These are phyloP conservation scores for Lottia scabra DNA, from an alignment of 2,888 invertebrate species.

Conservation along the genomic window DNA sequence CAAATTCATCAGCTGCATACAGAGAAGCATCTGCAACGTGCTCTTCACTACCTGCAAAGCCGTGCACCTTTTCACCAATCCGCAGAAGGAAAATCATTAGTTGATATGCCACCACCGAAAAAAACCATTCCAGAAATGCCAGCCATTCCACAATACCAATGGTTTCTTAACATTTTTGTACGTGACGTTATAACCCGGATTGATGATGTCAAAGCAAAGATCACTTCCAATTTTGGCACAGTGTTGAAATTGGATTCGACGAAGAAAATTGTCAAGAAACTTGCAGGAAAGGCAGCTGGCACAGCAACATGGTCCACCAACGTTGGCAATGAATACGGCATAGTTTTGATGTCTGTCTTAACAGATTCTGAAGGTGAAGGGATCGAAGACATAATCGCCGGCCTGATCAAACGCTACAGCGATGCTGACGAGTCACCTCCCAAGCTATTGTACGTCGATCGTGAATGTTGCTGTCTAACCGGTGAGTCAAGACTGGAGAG, in stretches of 20 bases:
- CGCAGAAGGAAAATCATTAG: conserved; percentile 6
- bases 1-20: conserved; percentile 38
- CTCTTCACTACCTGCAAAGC: conserved; percentile 26
- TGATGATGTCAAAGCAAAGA: conserved; percentile 37
- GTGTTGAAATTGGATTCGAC: conserved; percentile 49
- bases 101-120: conserved; percentile 27
- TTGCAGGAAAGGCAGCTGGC: neutral
- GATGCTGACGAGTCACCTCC: conserved; percentile 30
- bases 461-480: conserved; percentile 37
- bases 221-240: conserved; percentile 41
- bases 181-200: conserved; percentile 34
- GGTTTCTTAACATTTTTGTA: conserved; percentile 32
- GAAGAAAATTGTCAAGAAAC: conserved; percentile 29
- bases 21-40: conserved; percentile 26
- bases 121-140: conserved; percentile 12
- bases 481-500: conserved; percentile 5
- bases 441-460: conserved; percentile 36
- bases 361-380: conserved; percentile 38
- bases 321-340: conserved; percentile 16
- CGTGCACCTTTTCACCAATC: conserved; percentile 15
- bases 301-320: conserved; percentile 14
- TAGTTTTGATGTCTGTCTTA: conserved; percentile 32
- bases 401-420: conserved; percentile 32
- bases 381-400: conserved; percentile 29
- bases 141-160: conserved; percentile 29